Evolutionary conservation across 1,140 invertebrate species (phyloP), one percentile per base, ranked within the genome.

Genomic region (Trissolcus basalis): DNA sequence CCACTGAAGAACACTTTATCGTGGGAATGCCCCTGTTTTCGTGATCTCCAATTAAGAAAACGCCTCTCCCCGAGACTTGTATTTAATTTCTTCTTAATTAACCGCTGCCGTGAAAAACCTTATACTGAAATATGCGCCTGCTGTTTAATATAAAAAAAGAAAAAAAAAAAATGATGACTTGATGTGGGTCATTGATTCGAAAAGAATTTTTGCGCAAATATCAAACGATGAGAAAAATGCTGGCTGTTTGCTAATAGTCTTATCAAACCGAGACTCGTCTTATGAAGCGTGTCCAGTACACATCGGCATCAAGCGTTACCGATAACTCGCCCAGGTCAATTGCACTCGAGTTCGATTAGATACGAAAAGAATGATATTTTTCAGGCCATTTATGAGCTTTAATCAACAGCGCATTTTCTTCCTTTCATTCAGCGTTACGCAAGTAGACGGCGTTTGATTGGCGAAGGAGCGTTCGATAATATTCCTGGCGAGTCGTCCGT

Each of bases 181-280:
- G 60, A 77, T 71, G 67, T 77, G 61, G 73, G 73, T 71, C 73
- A 65, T 65, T 61, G 60, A 48, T 41, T 65, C 61, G 64, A 51
- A 53, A 75, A 63, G 14, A 45, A 58, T 67, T 47, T 41, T 59
- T 48, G 48, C 47, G 64, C 55, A 63, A 74, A 60, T 27, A 27
- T 65, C 61, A 49, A 68, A 63, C 16, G 58, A 48, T 58, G 63
- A 56, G 50, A 35, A 45, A 67, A 74, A 55, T 56, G 56, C 48
- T 55, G 55, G 63, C 39, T 49, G 41, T 67, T 32, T 50, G 55
- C 33, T 48, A 35, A 49, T 48, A 49, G 8, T 19, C 4, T 60
- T 73, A 72, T 64, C 69, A 56, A 64, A 53, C 47, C 12, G 32
- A 15, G 13, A 19, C 43, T 55, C 33, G 19, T 27, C 19, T 27